Conservation (phyloP, 2,113 vertebrate genomes). For the Cololabis saira region DNA sequence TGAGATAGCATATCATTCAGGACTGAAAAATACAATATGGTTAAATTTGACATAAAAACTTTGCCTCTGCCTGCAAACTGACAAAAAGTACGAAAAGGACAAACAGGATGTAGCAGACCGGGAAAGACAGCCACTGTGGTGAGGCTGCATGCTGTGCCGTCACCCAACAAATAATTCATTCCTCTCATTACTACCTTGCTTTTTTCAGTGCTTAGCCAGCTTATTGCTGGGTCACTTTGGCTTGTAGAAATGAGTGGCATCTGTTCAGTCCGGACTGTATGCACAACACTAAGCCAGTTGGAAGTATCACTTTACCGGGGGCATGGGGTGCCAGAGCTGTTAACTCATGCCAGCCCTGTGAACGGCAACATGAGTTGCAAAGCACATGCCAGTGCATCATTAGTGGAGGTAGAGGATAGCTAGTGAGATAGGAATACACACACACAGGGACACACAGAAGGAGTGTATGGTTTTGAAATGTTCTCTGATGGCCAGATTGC, state of each 20-base stretch:
- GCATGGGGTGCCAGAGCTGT: conserved; percentile 52
- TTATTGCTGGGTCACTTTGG: conserved; percentile 69
- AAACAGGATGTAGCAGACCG: conserved; percentile 40
- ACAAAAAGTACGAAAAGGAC: conserved; percentile 38
- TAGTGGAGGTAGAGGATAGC: conserved; percentile 38
- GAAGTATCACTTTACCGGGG: conserved; percentile 52
- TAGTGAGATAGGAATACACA: conserved; percentile 15
- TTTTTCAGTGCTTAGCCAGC: conserved; percentile 62
- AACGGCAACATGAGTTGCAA: conserved; percentile 31
- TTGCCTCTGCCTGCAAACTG: background rate
- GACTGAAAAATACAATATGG: background rate
- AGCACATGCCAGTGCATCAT: conserved; percentile 57
- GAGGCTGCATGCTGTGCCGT: conserved; percentile 37
- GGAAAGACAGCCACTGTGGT: conserved; percentile 21
- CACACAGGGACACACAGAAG: background rate
- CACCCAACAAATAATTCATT: conserved; percentile 43
- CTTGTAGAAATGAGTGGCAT: conserved; percentile 60
- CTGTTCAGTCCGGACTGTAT: conserved; percentile 57
- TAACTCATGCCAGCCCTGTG: conserved; percentile 62
- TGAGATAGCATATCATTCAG: conserved; percentile 1
- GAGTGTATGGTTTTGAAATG: conserved; percentile 1
- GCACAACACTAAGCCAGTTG: conserved; percentile 59
- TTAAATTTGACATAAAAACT: background rate
- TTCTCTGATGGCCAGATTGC: conserved; percentile 28
- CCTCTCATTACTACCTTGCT: conserved; percentile 49